Percentiles rank a stretch among this genome's conserved stretches.
These are phyloP conservation scores for Archegozetes longisetosus DNA, from an alignment of 1,140 invertebrate genomes.

Conservation along the genomic window DNA sequence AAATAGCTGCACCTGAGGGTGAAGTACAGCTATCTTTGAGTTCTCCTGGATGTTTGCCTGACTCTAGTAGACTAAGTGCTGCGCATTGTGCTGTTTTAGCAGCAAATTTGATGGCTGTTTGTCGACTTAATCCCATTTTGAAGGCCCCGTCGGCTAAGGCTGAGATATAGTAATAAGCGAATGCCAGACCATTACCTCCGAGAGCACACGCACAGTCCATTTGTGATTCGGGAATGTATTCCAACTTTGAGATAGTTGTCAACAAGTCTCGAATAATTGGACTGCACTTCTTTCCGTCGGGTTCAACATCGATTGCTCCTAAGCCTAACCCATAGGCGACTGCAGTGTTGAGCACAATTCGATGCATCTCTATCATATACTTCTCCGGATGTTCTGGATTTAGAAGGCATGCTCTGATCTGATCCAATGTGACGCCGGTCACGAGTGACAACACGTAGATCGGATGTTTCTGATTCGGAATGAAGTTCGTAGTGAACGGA, in stretches of 20 bases:
- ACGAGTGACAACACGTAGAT: conserved; percentile 11
- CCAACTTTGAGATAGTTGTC: neutral
- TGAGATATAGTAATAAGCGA: conserved; percentile 17
- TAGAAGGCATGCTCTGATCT: conserved; percentile 1
- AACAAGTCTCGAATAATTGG: conserved; percentile 12
- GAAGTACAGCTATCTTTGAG: conserved; percentile 38
- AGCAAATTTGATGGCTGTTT: conserved; percentile 38
- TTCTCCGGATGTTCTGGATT: conserved; percentile 16
- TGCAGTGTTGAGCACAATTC: conserved; percentile 12
- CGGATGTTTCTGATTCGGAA: conserved; percentile 14
- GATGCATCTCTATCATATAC: conserved; percentile 13
- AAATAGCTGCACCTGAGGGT: conserved; percentile 54
- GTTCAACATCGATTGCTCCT: conserved; percentile 14
- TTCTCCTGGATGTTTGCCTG: conserved; percentile 36
- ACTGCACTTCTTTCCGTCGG: conserved; percentile 11
- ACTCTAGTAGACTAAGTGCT: conserved; percentile 41
- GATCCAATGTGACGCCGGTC: conserved; percentile 12
- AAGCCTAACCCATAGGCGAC: conserved; percentile 13
- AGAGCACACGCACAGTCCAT: conserved; percentile 14
- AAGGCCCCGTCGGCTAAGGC: conserved; percentile 33
- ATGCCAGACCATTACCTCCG: conserved; percentile 13
- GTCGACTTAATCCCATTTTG: conserved; percentile 40
- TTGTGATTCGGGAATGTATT: neutral
- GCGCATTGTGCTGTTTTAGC: conserved; percentile 40
- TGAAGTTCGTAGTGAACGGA: conserved; percentile 14